These are phyloP conservation scores for Numenius arquata DNA, from an alignment of 2,113 vertebrate species.

Conservation along the genomic window DNA sequence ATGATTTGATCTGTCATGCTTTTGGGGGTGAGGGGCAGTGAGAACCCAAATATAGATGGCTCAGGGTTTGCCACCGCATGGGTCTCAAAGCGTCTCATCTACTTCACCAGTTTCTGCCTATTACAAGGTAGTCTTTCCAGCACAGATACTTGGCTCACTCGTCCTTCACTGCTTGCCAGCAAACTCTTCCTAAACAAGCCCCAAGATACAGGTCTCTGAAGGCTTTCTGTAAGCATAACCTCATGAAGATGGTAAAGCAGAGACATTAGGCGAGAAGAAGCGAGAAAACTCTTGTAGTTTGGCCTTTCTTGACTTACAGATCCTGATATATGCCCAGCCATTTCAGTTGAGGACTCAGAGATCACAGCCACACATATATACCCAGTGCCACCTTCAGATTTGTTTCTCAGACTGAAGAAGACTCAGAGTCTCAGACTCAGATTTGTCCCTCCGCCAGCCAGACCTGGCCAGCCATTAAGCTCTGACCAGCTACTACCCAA, in stretches of 20 bases:
- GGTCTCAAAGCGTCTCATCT: background rate
- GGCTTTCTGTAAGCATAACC: background rate
- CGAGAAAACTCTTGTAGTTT: background rate
- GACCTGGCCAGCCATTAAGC: background rate
- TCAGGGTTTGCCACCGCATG: background rate
- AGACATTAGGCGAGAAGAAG: background rate
- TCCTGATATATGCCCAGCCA: background rate
- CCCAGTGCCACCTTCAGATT: background rate
- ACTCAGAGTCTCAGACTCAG: too few relatives aligned
- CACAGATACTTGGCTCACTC: background rate
- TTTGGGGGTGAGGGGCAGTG: background rate
- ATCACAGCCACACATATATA: background rate
- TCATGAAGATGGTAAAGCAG: background rate
- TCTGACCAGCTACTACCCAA: background rate
- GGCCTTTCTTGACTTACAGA: background rate
- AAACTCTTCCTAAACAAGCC: background rate
- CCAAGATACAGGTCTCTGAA: background rate
- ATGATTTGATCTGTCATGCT: background rate
- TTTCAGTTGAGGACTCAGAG: background rate
- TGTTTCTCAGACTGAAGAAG: background rate
- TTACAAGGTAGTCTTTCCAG: background rate
- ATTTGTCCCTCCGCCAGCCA: background rate
- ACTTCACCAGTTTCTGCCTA: background rate
- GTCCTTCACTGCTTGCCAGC: background rate
- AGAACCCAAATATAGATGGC: background rate